phyloP scores from a whole-genome alignment of 2,113 vertebrate species.

The Piliocolobus tephrosceles region DNA sequence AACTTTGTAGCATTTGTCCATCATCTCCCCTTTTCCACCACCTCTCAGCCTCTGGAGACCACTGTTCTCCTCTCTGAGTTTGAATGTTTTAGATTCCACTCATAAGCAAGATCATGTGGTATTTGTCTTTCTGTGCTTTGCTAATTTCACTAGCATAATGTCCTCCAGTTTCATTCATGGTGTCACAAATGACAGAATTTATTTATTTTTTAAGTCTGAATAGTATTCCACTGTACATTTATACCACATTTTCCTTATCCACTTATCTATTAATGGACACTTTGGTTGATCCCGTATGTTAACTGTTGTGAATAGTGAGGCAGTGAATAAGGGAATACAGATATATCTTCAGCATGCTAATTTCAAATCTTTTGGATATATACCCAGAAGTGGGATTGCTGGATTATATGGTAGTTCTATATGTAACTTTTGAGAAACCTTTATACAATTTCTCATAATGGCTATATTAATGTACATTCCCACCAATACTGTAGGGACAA shows the following conservation, averaged over 20 bases:
- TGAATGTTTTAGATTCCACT: neutral
- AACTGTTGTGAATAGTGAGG: neutral
- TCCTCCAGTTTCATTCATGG: neutral
- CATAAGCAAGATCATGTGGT: neutral
- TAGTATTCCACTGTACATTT: neutral
- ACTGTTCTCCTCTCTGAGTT: neutral
- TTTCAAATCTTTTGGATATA: neutral
- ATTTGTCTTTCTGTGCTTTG: neutral
- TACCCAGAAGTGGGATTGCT: neutral
- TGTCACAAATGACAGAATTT: neutral
- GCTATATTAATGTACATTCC: neutral
- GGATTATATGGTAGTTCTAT: neutral
- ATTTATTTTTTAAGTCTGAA: neutral
- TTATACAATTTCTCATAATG: neutral
- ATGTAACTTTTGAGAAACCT: neutral
- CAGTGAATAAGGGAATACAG: neutral
- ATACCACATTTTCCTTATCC: neutral
- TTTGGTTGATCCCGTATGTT: neutral
- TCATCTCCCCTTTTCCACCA: neutral
- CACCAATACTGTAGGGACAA: too few relatives aligned
- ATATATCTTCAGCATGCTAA: neutral
- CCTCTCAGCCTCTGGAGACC: neutral
- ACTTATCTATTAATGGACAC: neutral
- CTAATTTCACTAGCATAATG: neutral
- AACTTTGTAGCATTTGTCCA: neutral